Conservation (phyloP, 1,140 invertebrate genomes). For the Pollicipes pollicipes region DNA sequence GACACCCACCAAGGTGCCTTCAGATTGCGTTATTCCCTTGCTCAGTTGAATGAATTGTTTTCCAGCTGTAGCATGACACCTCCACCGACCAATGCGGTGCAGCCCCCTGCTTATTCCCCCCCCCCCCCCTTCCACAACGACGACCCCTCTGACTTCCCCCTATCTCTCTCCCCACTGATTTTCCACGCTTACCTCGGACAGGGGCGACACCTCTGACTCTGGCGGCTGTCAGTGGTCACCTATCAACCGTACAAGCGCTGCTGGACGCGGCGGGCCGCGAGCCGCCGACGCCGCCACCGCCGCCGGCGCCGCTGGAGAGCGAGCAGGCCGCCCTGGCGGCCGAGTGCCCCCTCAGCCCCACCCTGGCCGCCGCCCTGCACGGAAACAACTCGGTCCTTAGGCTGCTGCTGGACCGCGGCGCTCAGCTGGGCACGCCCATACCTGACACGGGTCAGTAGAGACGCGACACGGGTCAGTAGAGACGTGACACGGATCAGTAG, state of each 20-base stretch:
- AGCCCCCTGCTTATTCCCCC: too few species aligned
- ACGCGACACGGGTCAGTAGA: too few species aligned
- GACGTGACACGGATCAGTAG: too few species aligned
- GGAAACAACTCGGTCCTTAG: not conserved
- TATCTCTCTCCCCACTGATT: too few species aligned
- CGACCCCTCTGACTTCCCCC: too few species aligned
- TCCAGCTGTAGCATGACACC: too few species aligned
- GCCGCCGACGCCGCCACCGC: not conserved
- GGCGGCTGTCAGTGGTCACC: slow-evolving; percentile 15
- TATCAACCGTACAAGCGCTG: slow-evolving; percentile 12
- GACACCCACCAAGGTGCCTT: too few species aligned
- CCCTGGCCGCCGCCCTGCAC: not conserved
- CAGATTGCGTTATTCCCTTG: too few species aligned
- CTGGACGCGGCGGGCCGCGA: not conserved
- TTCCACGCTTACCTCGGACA: too few species aligned
- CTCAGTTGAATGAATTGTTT: too few species aligned
- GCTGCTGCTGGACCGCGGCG: not conserved
- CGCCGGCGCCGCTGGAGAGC: not conserved
- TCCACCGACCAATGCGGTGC: too few species aligned
- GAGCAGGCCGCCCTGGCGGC: not conserved
- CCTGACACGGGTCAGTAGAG: slow-evolving; percentile 8
- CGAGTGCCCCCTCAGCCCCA: not conserved
- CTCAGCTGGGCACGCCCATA: not conserved
- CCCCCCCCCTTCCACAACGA: too few species aligned
- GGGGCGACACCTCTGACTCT: slow-evolving; percentile 6